Base-by-base conservation (phyloP, 2,888 invertebrate genomes). In the Dione juno region DNA sequence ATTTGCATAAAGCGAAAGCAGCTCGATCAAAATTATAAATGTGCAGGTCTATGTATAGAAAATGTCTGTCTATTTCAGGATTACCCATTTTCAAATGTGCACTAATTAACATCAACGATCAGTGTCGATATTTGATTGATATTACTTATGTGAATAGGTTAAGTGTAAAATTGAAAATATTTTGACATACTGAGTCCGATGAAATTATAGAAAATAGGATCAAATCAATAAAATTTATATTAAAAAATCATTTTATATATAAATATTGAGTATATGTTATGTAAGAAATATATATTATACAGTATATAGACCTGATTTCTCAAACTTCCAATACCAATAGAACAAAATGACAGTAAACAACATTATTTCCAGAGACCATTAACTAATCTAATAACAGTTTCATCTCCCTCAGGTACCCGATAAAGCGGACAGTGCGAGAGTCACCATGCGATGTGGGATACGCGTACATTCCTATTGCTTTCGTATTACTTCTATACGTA, bases 391-490 rank as follows among this genome's bases (percentile, higher is more conserved):
- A 54, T 57, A 54, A 69, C 45, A 72, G 69, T 74, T 70, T 74
- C 66, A 28, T 72, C 57, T 84, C 83, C 74, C 83, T 92, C 86
- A 94, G 94, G 84, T 95, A 94, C 79, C 95, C 95, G 1, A 94
- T 95, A 81, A 95, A 92, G 80, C 92, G 94, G 74, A 95, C 94
- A 43, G 93, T 95, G 10, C 93, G 95, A 63, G 94, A 95, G 81
- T 96, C 96, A 0, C 96, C 97, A 0, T 97, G 97, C 84, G 96
- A 96, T 82, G 96, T 96, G 73, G 97, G 96, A 61, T 97, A 97
- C 92, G 95, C 96, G 71, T 97, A 97, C 89, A 96, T 97, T 75
- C 97, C 97, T 8, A 95, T 97, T 69, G 96, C 96, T 19, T 96
- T 97, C 85, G 95, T 96, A 79, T 94, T 96, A 63, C 95, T 97